These are phyloP conservation scores for Scaptomyza pallida DNA, from an alignment of 1,140 invertebrate genomes.

Conservation along the genomic window DNA sequence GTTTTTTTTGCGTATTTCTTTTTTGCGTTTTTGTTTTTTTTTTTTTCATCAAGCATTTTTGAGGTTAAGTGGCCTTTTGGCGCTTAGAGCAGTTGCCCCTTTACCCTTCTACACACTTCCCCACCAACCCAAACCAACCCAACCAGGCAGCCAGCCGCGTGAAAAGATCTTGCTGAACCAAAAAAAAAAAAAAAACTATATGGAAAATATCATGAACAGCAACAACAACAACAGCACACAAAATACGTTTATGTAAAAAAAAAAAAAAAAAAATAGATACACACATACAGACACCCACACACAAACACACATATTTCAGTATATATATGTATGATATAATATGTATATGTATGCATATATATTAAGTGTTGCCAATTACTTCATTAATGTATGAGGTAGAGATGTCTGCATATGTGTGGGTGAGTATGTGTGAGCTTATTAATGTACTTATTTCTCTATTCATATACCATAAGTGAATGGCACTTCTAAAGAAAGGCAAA, in stretches of 20 bases:
- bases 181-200: conserved; percentile 47
- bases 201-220: conserved; percentile 32
- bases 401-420: conserved; percentile 82
- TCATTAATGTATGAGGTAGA: conserved; percentile 82
- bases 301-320: conserved; percentile 60
- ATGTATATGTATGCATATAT: conserved; percentile 66
- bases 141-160: conserved; percentile 38
- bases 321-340: conserved; percentile 66
- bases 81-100: conserved; percentile 39
- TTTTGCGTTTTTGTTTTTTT: conserved; percentile 42
- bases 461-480: conserved; percentile 55
- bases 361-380: conserved; percentile 82
- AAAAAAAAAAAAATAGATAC: neutral
- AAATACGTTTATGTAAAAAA: conserved; percentile 26
- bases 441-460: conserved; percentile 64
- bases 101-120: neutral
- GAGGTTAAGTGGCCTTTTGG: conserved; percentile 82
- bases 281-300: conserved; percentile 23
- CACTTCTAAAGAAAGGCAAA: conserved; percentile 62
- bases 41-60: conserved; percentile 76
- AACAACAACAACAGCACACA: conserved; percentile 28
- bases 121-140: no score
- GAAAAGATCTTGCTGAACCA: conserved; percentile 72
- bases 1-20: conserved; percentile 46
- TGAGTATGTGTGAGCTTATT: conserved; percentile 83